phyloP scores from a whole-genome alignment of 2,113 vertebrate genomes.

The Xenopus borealis region DNA sequence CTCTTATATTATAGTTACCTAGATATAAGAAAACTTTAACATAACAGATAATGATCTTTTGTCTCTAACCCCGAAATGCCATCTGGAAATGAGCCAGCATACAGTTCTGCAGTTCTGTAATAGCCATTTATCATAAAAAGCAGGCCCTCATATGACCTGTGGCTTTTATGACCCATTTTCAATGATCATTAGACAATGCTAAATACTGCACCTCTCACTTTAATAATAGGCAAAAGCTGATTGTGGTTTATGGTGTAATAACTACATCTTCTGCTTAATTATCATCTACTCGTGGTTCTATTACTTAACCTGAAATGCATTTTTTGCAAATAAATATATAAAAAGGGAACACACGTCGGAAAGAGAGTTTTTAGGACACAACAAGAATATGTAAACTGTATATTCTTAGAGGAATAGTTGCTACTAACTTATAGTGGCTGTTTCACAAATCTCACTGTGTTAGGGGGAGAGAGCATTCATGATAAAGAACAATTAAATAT shows the following conservation, averaged over 20 bases:
- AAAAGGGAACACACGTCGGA: too few species aligned
- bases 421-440: too few species aligned
- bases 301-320: too few species aligned
- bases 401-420: too few species aligned
- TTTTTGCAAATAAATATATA: too few species aligned
- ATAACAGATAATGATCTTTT: slow-evolving; percentile 7
- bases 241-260: slow-evolving; percentile 28
- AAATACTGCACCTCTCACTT: slow-evolving; percentile 58
- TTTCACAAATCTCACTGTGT: too few species aligned
- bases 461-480: too few species aligned
- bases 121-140: slow-evolving; percentile 50
- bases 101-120: slow-evolving; percentile 43
- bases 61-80: slow-evolving; percentile 11
- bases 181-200: slow-evolving; percentile 64
- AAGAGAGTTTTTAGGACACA: too few species aligned
- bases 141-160: slow-evolving; percentile 57
- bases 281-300: background rate
- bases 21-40: slow-evolving; percentile 24
- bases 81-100: slow-evolving; percentile 48
- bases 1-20: slow-evolving; percentile 10
- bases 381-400: too few species aligned
- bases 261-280: slow-evolving; percentile 1
- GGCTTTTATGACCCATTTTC: slow-evolving; percentile 69
- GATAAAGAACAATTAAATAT: too few species aligned
- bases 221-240: slow-evolving; percentile 22